These are phyloP conservation scores for Colinus virginianus DNA, from an alignment of 2,113 vertebrate genomes.

Conservation along the genomic window DNA sequence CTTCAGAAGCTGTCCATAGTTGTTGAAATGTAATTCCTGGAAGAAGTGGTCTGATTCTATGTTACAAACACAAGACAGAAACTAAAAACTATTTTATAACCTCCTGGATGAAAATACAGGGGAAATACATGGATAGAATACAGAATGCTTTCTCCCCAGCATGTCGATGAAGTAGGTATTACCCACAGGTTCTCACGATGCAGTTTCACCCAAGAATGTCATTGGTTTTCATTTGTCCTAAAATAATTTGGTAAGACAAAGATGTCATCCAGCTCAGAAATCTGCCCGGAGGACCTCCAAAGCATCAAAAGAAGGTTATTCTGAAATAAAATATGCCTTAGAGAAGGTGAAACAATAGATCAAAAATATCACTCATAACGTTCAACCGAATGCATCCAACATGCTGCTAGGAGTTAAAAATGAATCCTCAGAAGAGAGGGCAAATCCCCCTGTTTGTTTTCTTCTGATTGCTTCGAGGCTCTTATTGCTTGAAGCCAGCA, in stretches of 20 bases:
- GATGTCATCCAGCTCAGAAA: not conserved
- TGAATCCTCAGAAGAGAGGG: constrained; percentile 9
- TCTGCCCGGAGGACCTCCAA: constrained; percentile 3
- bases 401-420: not conserved
- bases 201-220: not conserved
- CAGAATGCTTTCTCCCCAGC: not conserved
- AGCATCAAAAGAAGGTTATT: not conserved
- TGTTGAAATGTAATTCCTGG: not conserved
- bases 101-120: not conserved
- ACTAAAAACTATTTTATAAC: not conserved
- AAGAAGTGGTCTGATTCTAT: not conserved
- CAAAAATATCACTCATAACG: not conserved
- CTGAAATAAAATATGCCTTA: constrained; percentile 26
- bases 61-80: not conserved
- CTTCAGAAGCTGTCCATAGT: not conserved
- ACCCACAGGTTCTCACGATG: not conserved
- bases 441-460: constrained; percentile 40
- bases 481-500: constrained; percentile 7
- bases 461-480: constrained; percentile 23
- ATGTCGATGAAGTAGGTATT: not conserved
- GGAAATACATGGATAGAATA: too few relatives aligned
- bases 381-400: not conserved
- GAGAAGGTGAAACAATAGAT: constrained; percentile 34
- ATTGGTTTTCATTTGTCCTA: not conserved
- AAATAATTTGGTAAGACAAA: not conserved